phyloP scores from a whole-genome alignment of 2,113 vertebrate genomes.

The Cygnus atratus region DNA sequence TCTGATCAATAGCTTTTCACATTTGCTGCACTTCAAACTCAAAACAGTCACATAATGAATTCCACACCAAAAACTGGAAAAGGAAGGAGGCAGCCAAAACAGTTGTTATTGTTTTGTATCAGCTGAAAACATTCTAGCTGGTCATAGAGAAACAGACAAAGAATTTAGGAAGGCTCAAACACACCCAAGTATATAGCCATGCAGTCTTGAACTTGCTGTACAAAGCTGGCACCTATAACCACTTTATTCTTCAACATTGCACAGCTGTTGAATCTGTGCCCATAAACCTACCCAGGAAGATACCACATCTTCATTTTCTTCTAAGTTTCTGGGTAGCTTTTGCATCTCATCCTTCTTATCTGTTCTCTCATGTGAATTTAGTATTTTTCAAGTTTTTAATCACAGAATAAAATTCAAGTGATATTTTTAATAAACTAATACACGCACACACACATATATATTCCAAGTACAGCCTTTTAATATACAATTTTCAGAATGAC shows the following conservation, averaged over 20 bases:
- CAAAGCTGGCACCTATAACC: neutral
- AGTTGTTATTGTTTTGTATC: neutral
- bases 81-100: neutral
- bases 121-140: neutral
- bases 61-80: neutral
- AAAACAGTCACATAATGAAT: neutral
- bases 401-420: neutral
- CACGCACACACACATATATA: neutral
- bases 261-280: neutral
- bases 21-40: neutral
- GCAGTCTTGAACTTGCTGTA: neutral
- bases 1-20: neutral
- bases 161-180: neutral
- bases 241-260: neutral
- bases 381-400: neutral
- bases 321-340: neutral
- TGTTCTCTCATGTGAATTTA: neutral
- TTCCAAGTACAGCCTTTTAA: neutral
- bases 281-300: neutral
- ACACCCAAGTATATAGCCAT: rapidly evolving
- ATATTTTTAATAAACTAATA: neutral
- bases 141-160: neutral
- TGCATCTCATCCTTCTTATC: neutral
- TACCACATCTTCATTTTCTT: neutral
- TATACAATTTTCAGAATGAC: neutral